phyloP scores from a whole-genome alignment of 2,888 invertebrate species.

The Holacanthella duospinosa region DNA sequence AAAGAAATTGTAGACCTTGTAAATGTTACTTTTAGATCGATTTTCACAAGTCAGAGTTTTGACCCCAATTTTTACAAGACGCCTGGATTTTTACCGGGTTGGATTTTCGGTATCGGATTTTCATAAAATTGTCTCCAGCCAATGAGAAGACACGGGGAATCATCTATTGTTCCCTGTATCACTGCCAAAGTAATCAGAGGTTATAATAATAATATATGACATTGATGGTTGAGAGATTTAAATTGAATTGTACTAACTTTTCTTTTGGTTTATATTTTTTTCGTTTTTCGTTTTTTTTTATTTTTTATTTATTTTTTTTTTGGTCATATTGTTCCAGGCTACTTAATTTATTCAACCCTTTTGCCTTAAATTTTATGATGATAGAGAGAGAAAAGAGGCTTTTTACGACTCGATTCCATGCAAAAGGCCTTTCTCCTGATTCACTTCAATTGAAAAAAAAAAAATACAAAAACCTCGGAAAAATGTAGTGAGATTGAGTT shows the following conservation, averaged over 20 bases:
- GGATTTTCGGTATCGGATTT: too few species aligned
- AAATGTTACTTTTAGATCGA: too few species aligned
- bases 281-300: not conserved
- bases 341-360: constrained; percentile 6
- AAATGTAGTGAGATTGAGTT: not conserved
- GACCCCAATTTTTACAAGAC: too few species aligned
- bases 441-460: constrained; percentile 2
- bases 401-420: not conserved
- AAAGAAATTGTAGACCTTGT: too few species aligned
- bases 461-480: not conserved
- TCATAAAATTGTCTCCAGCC: too few species aligned
- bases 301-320: not conserved
- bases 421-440: not conserved
- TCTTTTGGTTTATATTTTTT: not conserved
- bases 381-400: not conserved
- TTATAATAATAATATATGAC: too few species aligned
- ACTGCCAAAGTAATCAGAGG: too few species aligned
- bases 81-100: too few species aligned
- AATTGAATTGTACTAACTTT: not conserved
- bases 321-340: too few species aligned
- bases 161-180: too few species aligned
- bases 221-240: not conserved
- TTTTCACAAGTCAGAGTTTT: too few species aligned
- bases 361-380: constrained; percentile 3
- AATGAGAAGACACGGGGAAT: too few species aligned